These are phyloP conservation scores for Dolichopus griseipennis DNA, from an alignment of 2,888 invertebrate species.

Conservation along the genomic window DNA sequence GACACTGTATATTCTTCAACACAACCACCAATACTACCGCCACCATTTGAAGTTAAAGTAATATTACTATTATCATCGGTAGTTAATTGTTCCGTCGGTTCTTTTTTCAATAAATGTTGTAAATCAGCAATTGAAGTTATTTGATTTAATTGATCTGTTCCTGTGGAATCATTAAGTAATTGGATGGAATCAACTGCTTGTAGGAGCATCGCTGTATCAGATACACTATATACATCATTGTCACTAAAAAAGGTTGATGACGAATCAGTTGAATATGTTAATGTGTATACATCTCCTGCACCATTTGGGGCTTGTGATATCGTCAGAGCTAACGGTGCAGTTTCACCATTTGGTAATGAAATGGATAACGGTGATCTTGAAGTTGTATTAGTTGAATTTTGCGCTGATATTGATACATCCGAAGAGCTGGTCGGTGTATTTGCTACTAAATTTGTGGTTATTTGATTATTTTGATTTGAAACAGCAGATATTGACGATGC, in stretches of 20 bases:
- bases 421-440: conserved; percentile 19
- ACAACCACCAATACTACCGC: neutral
- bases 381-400: conserved; percentile 48
- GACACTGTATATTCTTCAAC: conserved; percentile 24
- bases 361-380: conserved; percentile 28
- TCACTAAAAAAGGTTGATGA: conserved; percentile 53
- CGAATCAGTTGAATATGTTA: conserved; percentile 51
- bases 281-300: conserved; percentile 52
- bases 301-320: conserved; percentile 35
- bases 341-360: conserved; percentile 33
- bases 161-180: conserved; percentile 53
- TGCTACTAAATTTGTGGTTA: conserved; percentile 26
- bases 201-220: conserved; percentile 57
- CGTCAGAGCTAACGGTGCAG: conserved; percentile 38
- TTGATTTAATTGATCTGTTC: conserved; percentile 25
- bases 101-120: neutral
- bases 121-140: neutral
- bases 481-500: conserved; percentile 28
- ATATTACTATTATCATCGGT: conserved; percentile 17
- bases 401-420: conserved; percentile 24
- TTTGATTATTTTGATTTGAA: conserved; percentile 20
- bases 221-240: conserved; percentile 70
- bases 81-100: conserved; percentile 2
- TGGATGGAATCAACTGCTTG: conserved; percentile 59
- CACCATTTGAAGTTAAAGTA: conserved; percentile 9